These are phyloP conservation scores for Euleptes europaea DNA, from an alignment of 2,113 vertebrate genomes.

Conservation along the genomic window DNA sequence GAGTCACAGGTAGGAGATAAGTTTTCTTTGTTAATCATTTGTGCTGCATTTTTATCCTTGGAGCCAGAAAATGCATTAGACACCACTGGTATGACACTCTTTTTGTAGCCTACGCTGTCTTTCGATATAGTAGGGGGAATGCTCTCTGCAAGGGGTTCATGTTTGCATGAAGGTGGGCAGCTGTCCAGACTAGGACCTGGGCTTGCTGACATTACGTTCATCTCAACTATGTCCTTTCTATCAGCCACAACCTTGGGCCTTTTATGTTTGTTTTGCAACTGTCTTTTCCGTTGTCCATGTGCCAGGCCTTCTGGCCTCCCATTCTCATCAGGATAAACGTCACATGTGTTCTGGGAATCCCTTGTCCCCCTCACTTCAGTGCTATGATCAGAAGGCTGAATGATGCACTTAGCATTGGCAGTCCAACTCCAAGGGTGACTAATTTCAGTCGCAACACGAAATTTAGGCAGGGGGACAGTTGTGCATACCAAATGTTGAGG, in stretches of 20 bases:
- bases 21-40: neutral
- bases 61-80: neutral
- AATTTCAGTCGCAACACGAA: slow-evolving; percentile 68
- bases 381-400: neutral
- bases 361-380: neutral
- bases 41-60: neutral
- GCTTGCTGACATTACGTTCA: neutral
- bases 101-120: neutral
- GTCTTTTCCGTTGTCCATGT: slow-evolving; percentile 1
- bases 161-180: neutral
- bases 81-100: neutral
- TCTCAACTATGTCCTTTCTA: neutral
- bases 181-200: neutral
- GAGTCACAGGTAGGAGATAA: neutral
- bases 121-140: neutral
- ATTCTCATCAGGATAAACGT: neutral
- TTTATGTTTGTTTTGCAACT: neutral
- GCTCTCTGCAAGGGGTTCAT: neutral
- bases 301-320: neutral
- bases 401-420: slow-evolving; percentile 14
- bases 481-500: slow-evolving; percentile 65
- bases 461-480: slow-evolving; percentile 48
- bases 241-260: neutral
- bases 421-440: slow-evolving; percentile 69
- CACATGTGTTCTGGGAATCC: rapidly evolving